These are phyloP conservation scores for Pipistrellus kuhlii DNA, from an alignment of 2,797 vertebrate genomes.

Conservation along the genomic window DNA sequence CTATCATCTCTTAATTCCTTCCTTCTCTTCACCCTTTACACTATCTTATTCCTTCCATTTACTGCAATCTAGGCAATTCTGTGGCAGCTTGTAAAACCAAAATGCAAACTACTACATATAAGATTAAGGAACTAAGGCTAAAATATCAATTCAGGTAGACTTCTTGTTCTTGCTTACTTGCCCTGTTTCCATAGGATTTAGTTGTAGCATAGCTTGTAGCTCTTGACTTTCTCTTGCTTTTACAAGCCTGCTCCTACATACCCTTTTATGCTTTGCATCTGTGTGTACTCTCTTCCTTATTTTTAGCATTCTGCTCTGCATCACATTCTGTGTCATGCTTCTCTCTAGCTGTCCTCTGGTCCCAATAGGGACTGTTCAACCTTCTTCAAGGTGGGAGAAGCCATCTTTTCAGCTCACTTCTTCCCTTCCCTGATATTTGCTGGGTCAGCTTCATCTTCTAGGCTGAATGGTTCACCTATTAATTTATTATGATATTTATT, in stretches of 20 bases:
- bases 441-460: not conserved
- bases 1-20: not conserved
- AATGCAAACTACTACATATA: not conserved
- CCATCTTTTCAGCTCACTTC: not conserved
- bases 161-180: not conserved
- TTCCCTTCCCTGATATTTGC: not conserved
- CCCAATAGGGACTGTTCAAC: not conserved
- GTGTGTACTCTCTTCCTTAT: not conserved
- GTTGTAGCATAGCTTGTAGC: not conserved
- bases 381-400: not conserved
- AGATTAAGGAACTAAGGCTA: not conserved
- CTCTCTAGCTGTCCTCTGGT: not conserved
- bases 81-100: not conserved
- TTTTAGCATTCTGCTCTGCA: not conserved
- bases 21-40: not conserved
- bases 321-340: not conserved
- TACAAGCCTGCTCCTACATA: not conserved
- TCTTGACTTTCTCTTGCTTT: not conserved
- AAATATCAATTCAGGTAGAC: not conserved
- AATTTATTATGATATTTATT: conserved; percentile 1
- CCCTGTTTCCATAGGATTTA: not conserved
- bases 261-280: not conserved
- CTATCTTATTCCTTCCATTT: not conserved
- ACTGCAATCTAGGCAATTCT: conserved; percentile 30
- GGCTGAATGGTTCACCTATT: not conserved